These are phyloP conservation scores for Tenthredo livida DNA, from an alignment of 2,888 invertebrate species.

Conservation along the genomic window DNA sequence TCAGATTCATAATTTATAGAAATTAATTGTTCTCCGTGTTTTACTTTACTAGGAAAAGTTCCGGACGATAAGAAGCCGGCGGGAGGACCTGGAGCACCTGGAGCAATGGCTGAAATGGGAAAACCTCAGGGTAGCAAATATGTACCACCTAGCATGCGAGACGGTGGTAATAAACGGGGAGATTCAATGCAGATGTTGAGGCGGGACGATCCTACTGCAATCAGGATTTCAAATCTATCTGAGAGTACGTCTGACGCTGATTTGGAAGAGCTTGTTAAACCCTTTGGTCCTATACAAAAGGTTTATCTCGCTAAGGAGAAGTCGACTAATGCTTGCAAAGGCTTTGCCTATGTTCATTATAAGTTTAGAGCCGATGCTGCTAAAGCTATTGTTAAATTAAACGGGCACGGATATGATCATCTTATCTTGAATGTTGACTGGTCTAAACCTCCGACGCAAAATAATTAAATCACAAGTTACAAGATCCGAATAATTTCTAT, in stretches of 20 bases:
- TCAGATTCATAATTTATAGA: neutral
- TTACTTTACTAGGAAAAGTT: constrained; percentile 66
- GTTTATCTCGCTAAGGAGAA: constrained; percentile 98
- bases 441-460: constrained; percentile 90
- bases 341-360: constrained; percentile 99
- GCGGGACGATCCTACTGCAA: constrained; percentile 93
- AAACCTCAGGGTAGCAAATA: constrained; percentile 84
- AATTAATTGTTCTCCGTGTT: neutral
- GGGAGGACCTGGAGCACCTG: constrained; percentile 61
- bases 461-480: constrained; percentile 61
- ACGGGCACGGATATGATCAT: constrained; percentile 98
- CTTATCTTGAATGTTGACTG: constrained; percentile 99
- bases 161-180: constrained; percentile 88
- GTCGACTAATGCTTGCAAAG: constrained; percentile 92
- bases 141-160: constrained; percentile 93
- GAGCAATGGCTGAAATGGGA: constrained; percentile 65
- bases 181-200: constrained; percentile 84
- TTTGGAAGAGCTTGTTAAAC: constrained; percentile 96
- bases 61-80: constrained; percentile 77
- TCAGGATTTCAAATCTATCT: constrained; percentile 97
- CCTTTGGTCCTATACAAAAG: constrained; percentile 95
- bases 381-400: constrained; percentile 92
- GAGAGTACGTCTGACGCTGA: constrained; percentile 97
- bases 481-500: constrained; percentile 1
- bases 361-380: constrained; percentile 94